These are phyloP conservation scores for Microcebus ravelobensis DNA, from an alignment of 2,113 vertebrate species.

Conservation along the genomic window DNA sequence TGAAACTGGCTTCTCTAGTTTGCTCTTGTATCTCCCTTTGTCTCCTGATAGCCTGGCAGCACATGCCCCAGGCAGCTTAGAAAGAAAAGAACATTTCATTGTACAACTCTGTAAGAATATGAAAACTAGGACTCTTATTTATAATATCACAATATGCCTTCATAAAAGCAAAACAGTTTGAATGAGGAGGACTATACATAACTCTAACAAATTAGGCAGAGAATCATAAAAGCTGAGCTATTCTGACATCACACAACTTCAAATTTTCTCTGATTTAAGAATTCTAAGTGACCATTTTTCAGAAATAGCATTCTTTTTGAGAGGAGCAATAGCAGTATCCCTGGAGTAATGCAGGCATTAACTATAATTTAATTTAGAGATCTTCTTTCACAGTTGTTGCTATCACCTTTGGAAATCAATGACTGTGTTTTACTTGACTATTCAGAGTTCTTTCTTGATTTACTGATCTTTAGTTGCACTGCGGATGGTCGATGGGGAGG, in stretches of 20 bases:
- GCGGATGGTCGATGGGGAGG: slow-evolving; percentile 48
- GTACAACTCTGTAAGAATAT: not conserved
- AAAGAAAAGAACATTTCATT: not conserved
- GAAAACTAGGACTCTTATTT: not conserved
- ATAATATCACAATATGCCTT: not conserved
- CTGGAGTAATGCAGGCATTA: not conserved
- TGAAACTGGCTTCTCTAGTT: not conserved
- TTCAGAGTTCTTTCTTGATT: slow-evolving; percentile 49
- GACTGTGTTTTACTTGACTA: slow-evolving; percentile 47
- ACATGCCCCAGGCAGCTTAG: not conserved
- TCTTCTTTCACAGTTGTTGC: slow-evolving; percentile 71
- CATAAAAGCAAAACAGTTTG: slow-evolving; percentile 16
- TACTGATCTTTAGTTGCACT: slow-evolving; percentile 25
- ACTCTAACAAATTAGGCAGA: not conserved
- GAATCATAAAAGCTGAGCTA: not conserved
- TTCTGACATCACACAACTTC: not conserved
- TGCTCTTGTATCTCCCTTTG: not conserved
- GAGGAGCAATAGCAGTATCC: not conserved
- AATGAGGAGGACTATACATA: not conserved
- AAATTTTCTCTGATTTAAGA: not conserved
- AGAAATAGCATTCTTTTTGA: not conserved
- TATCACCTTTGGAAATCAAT: slow-evolving; percentile 60
- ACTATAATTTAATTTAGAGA: slow-evolving; percentile 43
- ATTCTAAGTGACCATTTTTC: not conserved
- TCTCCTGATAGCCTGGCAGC: not conserved